Evolutionary conservation across 2,113 vertebrate genomes (phyloP), one percentile per base, ranked within the genome.

Genomic region (Neodontobutis hainanensis): DNA sequence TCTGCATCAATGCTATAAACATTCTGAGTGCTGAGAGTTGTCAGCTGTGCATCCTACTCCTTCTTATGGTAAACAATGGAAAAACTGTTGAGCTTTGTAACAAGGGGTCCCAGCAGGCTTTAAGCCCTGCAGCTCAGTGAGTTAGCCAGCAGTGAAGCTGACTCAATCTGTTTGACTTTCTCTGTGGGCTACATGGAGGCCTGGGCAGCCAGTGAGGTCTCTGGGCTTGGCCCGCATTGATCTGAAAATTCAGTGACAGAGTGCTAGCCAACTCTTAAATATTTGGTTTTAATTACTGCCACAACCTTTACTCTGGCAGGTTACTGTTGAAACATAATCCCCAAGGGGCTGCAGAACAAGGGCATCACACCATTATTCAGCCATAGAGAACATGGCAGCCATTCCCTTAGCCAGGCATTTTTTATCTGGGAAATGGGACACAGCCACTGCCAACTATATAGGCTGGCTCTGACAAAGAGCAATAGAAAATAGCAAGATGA

Each of bases 201-300:
- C 75, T 70, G 83, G 83, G 86, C 82, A 83, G 81, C 70, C 86
- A 82, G 85, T 85, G 61, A 70, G 82, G 82, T 82, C 87, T 65
- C 71, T 65, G 66, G 78, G 74, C 69, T 87, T 88, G 75, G 83
- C 80, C 75, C 45, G 58, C 72, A 86, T 86, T 91, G 88, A 90
- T 90, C 86, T 89, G 77, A 82, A 91, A 90, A 87, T 82, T 88
- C 90, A 89, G 74, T 51, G 50, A 74, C 12, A 38, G 82, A 88
- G 73, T 72, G 75, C 65, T 59, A 65, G 86, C 72, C 84, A 83
- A 68, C 77, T 89, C 84, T 91, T 92, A 91, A 91, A 90, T 92
- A 92, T 93, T 93, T 92, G 89, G 87, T 87, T 92, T 92, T 92
- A 93, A 93, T 92, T 93, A 93, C 88, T 88, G 87, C 87, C 85